Evolutionary conservation across 2,113 vertebrate genomes (phyloP).

Genomic region (Scomber colias): DNA sequence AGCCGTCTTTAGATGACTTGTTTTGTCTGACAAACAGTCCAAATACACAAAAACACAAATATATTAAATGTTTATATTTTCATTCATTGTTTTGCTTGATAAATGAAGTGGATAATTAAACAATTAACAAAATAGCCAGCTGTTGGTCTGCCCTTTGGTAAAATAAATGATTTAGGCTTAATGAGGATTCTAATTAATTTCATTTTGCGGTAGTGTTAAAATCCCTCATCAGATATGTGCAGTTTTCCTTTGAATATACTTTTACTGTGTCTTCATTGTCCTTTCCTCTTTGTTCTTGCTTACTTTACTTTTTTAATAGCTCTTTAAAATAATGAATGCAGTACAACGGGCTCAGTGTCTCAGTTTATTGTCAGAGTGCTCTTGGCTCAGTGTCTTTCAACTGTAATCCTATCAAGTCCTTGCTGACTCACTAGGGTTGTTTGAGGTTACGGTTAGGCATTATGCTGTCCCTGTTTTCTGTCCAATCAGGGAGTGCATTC

Average conservation of each 20-base stretch:
- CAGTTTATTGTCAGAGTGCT: slow-evolving; percentile 33
- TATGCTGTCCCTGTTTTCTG: slow-evolving; percentile 67
- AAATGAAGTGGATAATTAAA: neutral
- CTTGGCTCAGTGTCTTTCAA: slow-evolving; percentile 14
- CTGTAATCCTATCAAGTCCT: slow-evolving; percentile 46
- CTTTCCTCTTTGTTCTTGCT: slow-evolving; percentile 53
- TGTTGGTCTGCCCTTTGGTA: no score
- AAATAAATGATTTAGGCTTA: no score
- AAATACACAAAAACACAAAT: neutral
- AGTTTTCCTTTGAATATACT: slow-evolving; percentile 40
- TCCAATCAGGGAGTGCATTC: slow-evolving; percentile 57
- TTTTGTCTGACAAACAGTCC: neutral
- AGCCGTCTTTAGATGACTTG: neutral
- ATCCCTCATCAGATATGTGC: neutral
- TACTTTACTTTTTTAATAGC: slow-evolving; percentile 43
- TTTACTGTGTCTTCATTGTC: slow-evolving; percentile 40
- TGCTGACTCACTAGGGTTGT: slow-evolving; percentile 45
- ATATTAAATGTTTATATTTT: neutral
- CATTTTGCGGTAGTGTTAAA: neutral
- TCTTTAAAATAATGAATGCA: slow-evolving; percentile 38
- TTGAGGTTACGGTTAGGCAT: slow-evolving; percentile 42
- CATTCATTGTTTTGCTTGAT: neutral
- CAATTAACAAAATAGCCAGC: no score
- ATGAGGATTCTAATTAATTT: neutral
- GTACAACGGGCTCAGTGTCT: slow-evolving; percentile 36